phyloP scores from a whole-genome alignment of 2,888 invertebrate species.

The Noctua comes region DNA sequence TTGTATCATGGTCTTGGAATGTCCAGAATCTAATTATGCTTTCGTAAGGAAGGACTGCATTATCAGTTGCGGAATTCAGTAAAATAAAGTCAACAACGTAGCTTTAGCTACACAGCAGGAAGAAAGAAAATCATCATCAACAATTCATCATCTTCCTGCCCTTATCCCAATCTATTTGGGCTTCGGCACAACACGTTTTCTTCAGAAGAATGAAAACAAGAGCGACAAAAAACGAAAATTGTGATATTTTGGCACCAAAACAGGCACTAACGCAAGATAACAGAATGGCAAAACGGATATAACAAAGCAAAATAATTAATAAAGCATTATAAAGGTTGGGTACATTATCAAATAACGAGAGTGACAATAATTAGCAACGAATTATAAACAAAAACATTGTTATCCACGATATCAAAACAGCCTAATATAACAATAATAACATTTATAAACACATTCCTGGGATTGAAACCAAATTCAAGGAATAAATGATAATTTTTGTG shows the following conservation, averaged over 20 bases:
- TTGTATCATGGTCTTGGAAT: background rate
- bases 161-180: too few relatives aligned
- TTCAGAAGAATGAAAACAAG: background rate
- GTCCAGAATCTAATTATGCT: background rate
- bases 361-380: background rate
- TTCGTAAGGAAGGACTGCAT: background rate
- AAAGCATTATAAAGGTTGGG: background rate
- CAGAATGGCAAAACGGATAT: background rate
- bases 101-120: background rate
- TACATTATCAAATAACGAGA: background rate
- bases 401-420: background rate
- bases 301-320: background rate
- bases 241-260: background rate
- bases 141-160: too few relatives aligned
- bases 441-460: background rate
- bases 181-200: too few relatives aligned
- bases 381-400: constrained; percentile 3
- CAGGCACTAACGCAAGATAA: background rate
- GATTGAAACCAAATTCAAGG: background rate
- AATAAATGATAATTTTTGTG: constrained; percentile 2
- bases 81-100: background rate
- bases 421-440: background rate
- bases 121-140: background rate
- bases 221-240: background rate
- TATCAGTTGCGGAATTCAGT: background rate